A percentile compares a stretch with the other conserved stretches of the same genome.
Evolutionary conservation across 2,888 invertebrate species (phyloP).

Genomic region (Cecidostiba fungosa): DNA sequence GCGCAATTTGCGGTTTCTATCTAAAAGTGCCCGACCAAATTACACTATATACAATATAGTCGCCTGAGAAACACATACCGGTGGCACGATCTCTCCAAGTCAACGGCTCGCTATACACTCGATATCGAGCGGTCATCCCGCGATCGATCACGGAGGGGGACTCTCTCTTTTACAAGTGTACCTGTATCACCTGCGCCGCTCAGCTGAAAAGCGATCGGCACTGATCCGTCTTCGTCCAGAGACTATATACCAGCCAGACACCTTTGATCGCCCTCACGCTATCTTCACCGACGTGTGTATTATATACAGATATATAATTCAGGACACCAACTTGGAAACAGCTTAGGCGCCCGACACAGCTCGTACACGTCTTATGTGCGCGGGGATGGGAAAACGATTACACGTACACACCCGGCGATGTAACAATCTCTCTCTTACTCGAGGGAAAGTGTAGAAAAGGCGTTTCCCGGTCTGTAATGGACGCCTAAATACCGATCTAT

Average conservation of each 20-base stretch:
- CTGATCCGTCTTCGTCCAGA: constrained; percentile 56
- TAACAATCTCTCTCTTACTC: no score
- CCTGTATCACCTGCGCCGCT: neutral
- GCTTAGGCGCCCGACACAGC: constrained; percentile 16
- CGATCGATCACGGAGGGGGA: neutral
- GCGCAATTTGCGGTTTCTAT: neutral
- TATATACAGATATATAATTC: no score
- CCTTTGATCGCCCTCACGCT: constrained; percentile 21
- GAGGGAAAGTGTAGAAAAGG: neutral
- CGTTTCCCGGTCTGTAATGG: neutral
- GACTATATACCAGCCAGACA: neutral
- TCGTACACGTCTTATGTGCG: neutral
- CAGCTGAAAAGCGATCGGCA: neutral
- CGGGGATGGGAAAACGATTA: neutral
- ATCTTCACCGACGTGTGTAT: neutral
- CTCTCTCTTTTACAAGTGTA: neutral
- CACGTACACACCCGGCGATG: neutral
- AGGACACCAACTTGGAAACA: neutral
- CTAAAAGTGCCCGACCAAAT: constrained; percentile 6
- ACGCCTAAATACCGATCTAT: neutral
- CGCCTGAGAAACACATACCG: neutral
- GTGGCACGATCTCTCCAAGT: neutral
- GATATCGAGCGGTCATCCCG: neutral
- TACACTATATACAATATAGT: neutral
- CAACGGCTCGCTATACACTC: no score